Percentiles rank a stretch among this genome's conserved stretches.
Evolutionary conservation across 2,113 vertebrate species (phyloP).

Genomic region (Strigops habroptila): DNA sequence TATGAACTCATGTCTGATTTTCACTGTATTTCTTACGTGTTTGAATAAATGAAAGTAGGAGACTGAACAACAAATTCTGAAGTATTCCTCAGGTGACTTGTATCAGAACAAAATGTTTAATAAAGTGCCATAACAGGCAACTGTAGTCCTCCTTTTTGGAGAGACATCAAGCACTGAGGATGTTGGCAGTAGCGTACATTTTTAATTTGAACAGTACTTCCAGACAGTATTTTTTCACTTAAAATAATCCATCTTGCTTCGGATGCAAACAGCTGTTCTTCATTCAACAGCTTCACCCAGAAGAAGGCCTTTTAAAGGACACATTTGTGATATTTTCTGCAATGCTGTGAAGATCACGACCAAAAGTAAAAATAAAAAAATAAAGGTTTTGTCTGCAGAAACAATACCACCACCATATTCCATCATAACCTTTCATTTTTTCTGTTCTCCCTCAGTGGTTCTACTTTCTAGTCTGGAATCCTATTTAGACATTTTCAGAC

Average conservation of each 20-base stretch:
- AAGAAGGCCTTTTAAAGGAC: background rate
- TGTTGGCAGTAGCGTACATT: background rate
- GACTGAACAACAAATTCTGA: background rate
- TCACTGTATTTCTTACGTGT: background rate
- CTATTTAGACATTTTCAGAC: background rate
- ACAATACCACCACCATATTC: background rate
- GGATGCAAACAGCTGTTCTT: conserved; percentile 26
- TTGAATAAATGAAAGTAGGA: background rate
- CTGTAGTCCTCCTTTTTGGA: background rate
- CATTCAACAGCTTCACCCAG: background rate
- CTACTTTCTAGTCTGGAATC: background rate
- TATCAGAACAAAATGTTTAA: background rate
- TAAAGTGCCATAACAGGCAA: background rate
- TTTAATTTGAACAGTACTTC: background rate
- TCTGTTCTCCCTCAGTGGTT: background rate
- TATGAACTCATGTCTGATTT: background rate
- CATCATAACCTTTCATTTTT: background rate
- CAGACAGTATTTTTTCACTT: conserved; percentile 21
- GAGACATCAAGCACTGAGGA: background rate
- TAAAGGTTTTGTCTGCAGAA: background rate
- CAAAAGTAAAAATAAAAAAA: background rate
- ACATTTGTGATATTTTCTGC: background rate
- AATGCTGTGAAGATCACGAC: background rate
- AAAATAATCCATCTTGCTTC: background rate
- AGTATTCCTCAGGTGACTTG: background rate